These are phyloP conservation scores for Globicephala melas DNA, from an alignment of 2,113 vertebrate genomes.

Conservation along the genomic window DNA sequence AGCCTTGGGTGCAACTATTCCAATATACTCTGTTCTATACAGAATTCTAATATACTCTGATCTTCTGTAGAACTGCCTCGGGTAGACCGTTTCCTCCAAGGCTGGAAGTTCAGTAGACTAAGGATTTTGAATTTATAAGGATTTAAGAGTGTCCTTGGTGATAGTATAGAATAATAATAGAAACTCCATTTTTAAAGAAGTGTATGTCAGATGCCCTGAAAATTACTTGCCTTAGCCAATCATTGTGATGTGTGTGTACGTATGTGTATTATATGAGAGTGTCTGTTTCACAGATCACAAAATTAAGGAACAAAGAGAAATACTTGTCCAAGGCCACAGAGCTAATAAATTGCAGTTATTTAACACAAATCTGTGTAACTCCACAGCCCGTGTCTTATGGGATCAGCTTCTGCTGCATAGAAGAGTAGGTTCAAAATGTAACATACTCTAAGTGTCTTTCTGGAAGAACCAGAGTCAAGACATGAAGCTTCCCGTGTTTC, in stretches of 20 bases:
- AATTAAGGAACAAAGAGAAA: background rate
- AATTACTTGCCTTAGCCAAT: background rate
- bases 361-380: background rate
- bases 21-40: too few species aligned
- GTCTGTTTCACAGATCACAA: background rate
- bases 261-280: background rate
- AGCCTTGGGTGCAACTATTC: background rate
- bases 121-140: background rate
- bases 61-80: background rate
- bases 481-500: background rate
- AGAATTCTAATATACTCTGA: background rate
- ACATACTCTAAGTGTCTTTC: background rate
- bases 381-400: background rate
- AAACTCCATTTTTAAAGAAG: background rate
- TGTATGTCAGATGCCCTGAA: background rate
- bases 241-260: background rate
- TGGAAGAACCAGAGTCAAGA: conserved; percentile 19
- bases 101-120: background rate
- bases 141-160: background rate
- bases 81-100: background rate
- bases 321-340: background rate
- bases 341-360: background rate
- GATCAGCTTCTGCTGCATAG: background rate
- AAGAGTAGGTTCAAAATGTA: background rate
- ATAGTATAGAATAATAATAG: background rate